phyloP scores from a whole-genome alignment of 1,140 invertebrate genomes.

The Daktulosphaira vitifoliae region DNA sequence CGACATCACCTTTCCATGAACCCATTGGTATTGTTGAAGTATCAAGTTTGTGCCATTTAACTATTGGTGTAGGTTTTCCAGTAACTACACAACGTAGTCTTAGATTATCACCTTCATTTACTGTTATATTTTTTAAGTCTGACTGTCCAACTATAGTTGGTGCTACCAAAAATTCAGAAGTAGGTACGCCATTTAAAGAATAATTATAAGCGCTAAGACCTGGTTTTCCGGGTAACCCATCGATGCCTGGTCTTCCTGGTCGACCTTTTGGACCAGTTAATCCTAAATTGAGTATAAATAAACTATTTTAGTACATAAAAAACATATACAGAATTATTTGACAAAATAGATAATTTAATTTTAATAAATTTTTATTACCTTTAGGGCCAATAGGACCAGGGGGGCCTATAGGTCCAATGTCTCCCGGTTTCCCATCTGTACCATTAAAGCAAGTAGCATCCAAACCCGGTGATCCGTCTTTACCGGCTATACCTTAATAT shows the following conservation, averaged over 20 bases:
- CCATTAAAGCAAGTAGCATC: conserved; percentile 52
- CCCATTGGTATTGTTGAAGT: conserved; percentile 53
- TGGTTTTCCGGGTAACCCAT: conserved; percentile 52
- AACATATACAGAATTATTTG: neutral
- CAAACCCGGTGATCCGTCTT: conserved; percentile 55
- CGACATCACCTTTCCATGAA: conserved; percentile 55
- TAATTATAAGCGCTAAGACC: conserved; percentile 63
- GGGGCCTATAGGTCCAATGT: conserved; percentile 38
- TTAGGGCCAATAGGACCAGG: conserved; percentile 40
- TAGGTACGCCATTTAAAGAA: conserved; percentile 51
- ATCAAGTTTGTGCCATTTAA: conserved; percentile 68
- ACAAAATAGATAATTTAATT: neutral
- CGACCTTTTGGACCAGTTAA: conserved; percentile 59
- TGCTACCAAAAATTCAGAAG: conserved; percentile 62
- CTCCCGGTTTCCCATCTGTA: conserved; percentile 36
- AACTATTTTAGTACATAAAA: conserved; percentile 9
- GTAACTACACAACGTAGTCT: conserved; percentile 65
- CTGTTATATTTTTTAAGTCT: conserved; percentile 44
- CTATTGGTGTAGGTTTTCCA: conserved; percentile 61
- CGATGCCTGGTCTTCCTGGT: conserved; percentile 56
- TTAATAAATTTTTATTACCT: conserved; percentile 46
- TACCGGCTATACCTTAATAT: conserved; percentile 56
- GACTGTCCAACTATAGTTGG: conserved; percentile 58
- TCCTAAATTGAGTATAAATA: conserved; percentile 45
- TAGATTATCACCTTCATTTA: conserved; percentile 64